phyloP scores from a whole-genome alignment of 37 sponge, comb jelly and placozoan species.

The Mnemiopsis leidyi region DNA sequence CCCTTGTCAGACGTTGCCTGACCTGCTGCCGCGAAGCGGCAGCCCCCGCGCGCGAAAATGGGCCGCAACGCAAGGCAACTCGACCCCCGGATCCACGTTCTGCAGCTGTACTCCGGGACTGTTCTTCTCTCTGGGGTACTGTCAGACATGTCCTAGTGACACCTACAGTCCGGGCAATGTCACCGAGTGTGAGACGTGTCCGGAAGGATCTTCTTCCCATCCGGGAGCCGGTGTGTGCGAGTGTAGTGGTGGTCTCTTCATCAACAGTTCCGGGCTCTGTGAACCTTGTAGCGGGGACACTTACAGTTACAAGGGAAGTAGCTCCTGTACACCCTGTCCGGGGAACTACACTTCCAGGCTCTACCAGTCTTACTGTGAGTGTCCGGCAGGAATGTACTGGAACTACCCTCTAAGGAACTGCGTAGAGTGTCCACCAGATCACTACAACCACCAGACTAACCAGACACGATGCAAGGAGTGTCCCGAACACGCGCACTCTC shows the following conservation, averaged over 20 bases:
- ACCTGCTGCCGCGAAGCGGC: too few species aligned
- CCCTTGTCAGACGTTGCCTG: too few species aligned
- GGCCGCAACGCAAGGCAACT: too few species aligned
- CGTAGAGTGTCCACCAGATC: background rate
- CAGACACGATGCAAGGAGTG: background rate
- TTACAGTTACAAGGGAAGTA: background rate
- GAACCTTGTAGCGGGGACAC: background rate
- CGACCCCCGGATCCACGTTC: background rate
- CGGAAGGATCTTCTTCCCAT: background rate
- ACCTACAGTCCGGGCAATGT: background rate
- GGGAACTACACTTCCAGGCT: background rate
- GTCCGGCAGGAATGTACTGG: background rate
- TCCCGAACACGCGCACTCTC: background rate
- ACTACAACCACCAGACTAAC: background rate
- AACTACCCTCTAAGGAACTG: background rate
- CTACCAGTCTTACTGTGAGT: background rate
- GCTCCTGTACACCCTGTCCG: background rate
- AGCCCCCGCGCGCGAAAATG: too few species aligned
- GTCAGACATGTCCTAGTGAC: background rate
- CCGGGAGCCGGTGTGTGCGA: background rate
- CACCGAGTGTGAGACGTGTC: background rate
- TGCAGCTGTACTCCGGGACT: background rate
- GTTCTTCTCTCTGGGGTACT: background rate
- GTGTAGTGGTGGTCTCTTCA: background rate
- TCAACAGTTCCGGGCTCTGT: background rate